Base-by-base conservation (phyloP, 2,113 vertebrate species). In the Neodontobutis hainanensis region DNA sequence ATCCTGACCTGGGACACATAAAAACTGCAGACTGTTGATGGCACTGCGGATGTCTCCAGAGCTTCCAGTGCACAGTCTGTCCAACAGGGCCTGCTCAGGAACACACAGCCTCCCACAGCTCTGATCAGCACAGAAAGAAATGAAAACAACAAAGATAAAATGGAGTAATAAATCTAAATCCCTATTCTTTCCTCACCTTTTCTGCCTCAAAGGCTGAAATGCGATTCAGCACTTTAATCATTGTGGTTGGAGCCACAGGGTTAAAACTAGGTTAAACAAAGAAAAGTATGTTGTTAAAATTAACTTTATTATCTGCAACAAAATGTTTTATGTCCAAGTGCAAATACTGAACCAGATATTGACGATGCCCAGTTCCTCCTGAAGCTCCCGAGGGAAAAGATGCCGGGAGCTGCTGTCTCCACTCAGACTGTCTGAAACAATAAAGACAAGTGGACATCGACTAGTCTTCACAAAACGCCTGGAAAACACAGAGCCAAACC, bases 11-110 rank as follows among this genome's bases (percentile, higher is more conserved):
- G 91, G 92, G 40, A 90, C 83, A 9, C 91, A 95, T 60, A 88
- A 94, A 85, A 99, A 99, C 88, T 99, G 97, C 61, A 99, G 94
- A 69, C 92, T 97, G 75, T 98, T 98, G 92, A 99, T 92, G 80
- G 96, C 97, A 85, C 95, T 97, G 77, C 97, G 94, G 67, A 99
- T 93, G 76, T 99, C 97, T 73, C 97, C 97, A 5, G 94, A 94
- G 83, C 95, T 95, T 73, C 95, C 96, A 65, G 86, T 92, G 83
- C 95, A 96, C 35, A 99, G 88, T 12, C 87, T 19, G 57, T 98
- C 95, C 78, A 99, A 77, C 34, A 86, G 75, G 14, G 82, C 53
- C 77, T 90, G 95, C 38, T 95, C 93, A 61, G 93, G 87, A 8
- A 89, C 4, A 1, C 5, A 72, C 69, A 72, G 78, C 81, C 89